Percentiles rank a stretch among this genome's conserved stretches.
Evolutionary conservation across 1,140 invertebrate genomes (phyloP).

Genomic region (Tribolium madens): DNA sequence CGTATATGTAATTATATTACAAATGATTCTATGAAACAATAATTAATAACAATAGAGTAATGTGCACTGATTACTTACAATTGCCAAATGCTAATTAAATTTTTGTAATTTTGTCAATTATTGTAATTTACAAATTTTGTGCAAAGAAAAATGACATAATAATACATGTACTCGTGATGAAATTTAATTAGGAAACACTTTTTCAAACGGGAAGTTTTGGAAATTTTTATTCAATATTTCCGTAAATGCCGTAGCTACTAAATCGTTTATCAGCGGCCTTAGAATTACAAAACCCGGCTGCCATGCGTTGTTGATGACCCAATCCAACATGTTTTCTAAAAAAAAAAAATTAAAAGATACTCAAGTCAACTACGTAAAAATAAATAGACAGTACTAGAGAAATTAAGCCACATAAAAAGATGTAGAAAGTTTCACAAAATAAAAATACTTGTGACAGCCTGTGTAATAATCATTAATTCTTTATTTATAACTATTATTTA

Average conservation of each 20-base stretch:
- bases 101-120: not conserved
- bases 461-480: too few relatives aligned
- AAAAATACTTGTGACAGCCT: not conserved
- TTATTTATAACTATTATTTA: too few relatives aligned
- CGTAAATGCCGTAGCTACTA: conserved; percentile 84
- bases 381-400: not conserved
- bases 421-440: not conserved
- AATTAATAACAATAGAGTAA: not conserved
- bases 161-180: not conserved
- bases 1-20: too few relatives aligned
- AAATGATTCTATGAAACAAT: too few relatives aligned
- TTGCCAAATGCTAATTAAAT: not conserved
- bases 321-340: conserved; percentile 75
- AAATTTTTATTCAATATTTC: conserved; percentile 83
- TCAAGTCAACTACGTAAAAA: not conserved
- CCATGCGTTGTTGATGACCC: conserved; percentile 81
- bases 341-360: conserved; percentile 50
- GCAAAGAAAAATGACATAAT: not conserved
- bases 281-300: conserved; percentile 80
- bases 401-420: not conserved
- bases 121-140: not conserved
- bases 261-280: conserved; percentile 80
- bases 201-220: conserved; percentile 69
- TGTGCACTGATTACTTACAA: not conserved
- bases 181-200: conserved; percentile 46